These are phyloP conservation scores for Oreochromis spilurus DNA, from an alignment of 2,113 vertebrate genomes.

Conservation along the genomic window DNA sequence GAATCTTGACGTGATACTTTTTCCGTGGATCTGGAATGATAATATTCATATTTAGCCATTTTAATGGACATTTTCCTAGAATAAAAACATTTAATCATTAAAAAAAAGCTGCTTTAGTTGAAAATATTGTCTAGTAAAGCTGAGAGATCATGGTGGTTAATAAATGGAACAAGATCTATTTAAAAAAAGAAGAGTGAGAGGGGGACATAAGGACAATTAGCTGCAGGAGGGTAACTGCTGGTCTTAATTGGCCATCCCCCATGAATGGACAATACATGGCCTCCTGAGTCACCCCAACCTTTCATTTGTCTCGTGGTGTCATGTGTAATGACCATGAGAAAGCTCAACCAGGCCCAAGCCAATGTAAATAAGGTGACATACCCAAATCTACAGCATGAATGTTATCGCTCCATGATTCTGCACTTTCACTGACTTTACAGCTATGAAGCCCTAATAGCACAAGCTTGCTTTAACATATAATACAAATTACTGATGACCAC, in stretches of 20 bases:
- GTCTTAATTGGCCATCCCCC: slow-evolving; percentile 17
- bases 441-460: not conserved
- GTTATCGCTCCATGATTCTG: not conserved
- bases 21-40: slow-evolving; percentile 82
- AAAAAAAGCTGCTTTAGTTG: not conserved
- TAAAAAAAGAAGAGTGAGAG: not conserved
- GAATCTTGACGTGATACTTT: slow-evolving; percentile 91
- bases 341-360: slow-evolving; percentile 6
- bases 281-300: slow-evolving; percentile 25
- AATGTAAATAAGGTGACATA: not conserved
- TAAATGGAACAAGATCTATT: not conserved
- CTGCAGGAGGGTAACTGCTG: not conserved
- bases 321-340: slow-evolving; percentile 36
- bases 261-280: slow-evolving; percentile 23
- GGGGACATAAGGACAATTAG: not conserved
- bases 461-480: not conserved
- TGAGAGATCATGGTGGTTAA: not conserved
- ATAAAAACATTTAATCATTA: not conserved
- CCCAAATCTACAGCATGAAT: slow-evolving; percentile 27
- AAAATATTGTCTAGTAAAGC: not conserved
- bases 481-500: not conserved
- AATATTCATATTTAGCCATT: not conserved
- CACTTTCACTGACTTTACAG: not conserved
- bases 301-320: slow-evolving; percentile 47
- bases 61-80: not conserved